Percentiles rank a stretch among this genome's conserved stretches.
Evolutionary conservation across 1,140 invertebrate species (phyloP).

Genomic region (Halesus radiatus): DNA sequence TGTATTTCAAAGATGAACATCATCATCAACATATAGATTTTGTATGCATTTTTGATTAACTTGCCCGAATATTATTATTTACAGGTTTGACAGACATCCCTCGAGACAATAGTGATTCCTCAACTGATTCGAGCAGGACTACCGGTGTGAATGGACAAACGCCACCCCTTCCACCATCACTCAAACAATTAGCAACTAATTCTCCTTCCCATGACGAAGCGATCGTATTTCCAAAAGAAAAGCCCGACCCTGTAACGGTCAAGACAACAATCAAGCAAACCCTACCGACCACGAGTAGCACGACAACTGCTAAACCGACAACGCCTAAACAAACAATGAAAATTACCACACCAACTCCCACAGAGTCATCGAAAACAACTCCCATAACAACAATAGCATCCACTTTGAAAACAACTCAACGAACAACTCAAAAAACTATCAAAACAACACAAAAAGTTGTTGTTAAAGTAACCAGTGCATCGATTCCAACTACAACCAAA

Average conservation of each 20-base stretch:
- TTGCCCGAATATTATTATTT: no score
- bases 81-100: not conserved
- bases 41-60: no score
- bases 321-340: no score
- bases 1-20: no score
- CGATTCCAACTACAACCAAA: conserved; percentile 4
- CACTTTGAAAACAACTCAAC: no score
- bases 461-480: not conserved
- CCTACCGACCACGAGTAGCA: not conserved
- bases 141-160: not conserved
- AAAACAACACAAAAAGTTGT: no score
- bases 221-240: not conserved
- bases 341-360: not conserved
- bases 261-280: conserved; percentile 15
- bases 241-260: not conserved
- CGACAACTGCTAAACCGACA: conserved; percentile 20
- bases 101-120: not conserved
- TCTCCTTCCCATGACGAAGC: not conserved
- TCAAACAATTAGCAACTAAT: conserved; percentile 19
- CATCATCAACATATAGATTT: no score
- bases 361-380: not conserved
- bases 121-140: conserved; percentile 2
- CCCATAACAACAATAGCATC: not conserved
- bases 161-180: conserved; percentile 5
- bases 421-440: no score